Evolutionary conservation across 2,888 invertebrate species (phyloP), one percentile per base, ranked within the genome.

Genomic region (Noctua janthina): DNA sequence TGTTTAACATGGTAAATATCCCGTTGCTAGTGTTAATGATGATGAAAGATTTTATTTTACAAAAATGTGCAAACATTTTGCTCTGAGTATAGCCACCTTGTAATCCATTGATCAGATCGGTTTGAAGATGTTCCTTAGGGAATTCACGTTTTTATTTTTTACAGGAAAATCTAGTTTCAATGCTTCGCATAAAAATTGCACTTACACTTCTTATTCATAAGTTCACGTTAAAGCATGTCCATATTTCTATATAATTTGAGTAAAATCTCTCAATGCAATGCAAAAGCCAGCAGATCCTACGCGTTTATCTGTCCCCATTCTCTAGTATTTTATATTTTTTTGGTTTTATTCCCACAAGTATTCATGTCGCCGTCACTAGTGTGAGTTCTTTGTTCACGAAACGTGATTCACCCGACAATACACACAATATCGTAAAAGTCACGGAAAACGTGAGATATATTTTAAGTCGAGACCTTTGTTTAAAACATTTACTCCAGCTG

Each of bases 381-480:
- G 80, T 64, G 78, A 75, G 62, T 83, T 73, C 79, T 88, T 87
- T 88, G 88, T 87, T 81, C 81, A 59, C 54, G 78, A 66, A 79
- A 78, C 86, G 88, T 86, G 86, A 86, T 86, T 88, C 87, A 78
- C 78, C 59, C 72, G 23, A 88, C 86, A 86, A 88, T 77, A 83
- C 86, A 81, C 78, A 87, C 74, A 70, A 82, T 80, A 87, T 84
- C 87, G 79, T 77, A 78, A 86, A 79, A 86, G 86, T 88, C 88
- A 86, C 67, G 62, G 62, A 73, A 76, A 69, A 86, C 84, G 81
- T 86, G 87, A 84, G 81, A 76, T 68, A 78, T 83, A 81, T 86
- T 83, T 87, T 84, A 86, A 86, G 67, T 71, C 39, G 46, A 74
- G 35, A 29, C 71, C 71, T 79, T 88, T 86, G 87, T 81, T 83